A percentile compares a stretch with the other conserved stretches of the same genome.
Evolutionary conservation across 2,888 invertebrate species (phyloP).

Genomic region (Drosophila borealis): DNA sequence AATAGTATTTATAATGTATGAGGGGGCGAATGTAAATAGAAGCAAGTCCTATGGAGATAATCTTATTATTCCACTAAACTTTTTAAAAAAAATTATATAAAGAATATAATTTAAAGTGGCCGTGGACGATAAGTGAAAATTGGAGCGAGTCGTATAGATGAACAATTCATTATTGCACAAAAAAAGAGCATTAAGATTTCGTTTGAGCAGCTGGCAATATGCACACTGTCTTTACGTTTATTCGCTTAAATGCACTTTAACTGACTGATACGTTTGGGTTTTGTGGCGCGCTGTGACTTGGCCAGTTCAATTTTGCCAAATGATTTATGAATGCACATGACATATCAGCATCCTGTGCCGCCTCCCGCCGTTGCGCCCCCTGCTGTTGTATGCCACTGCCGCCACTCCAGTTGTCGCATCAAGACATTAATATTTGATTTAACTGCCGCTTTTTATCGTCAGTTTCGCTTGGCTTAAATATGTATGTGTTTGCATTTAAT

Average conservation of each 20-base stretch:
- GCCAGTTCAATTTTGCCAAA: constrained; percentile 74
- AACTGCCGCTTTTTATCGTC: constrained; percentile 36
- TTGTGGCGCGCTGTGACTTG: constrained; percentile 49
- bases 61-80: too few species aligned
- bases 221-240: constrained; percentile 17
- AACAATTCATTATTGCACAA: too few species aligned
- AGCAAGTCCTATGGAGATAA: too few species aligned
- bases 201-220: not conserved
- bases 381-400: constrained; percentile 9
- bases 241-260: constrained; percentile 48
- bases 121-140: too few species aligned
- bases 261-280: constrained; percentile 50
- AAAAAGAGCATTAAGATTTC: constrained; percentile 10
- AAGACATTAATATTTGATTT: constrained; percentile 72
- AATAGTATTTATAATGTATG: too few species aligned
- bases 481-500: constrained; percentile 63
- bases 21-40: too few species aligned
- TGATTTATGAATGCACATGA: constrained; percentile 84
- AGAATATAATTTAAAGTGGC: not conserved
- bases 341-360: constrained; percentile 83
- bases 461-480: constrained; percentile 48
- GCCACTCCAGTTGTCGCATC: constrained; percentile 56
- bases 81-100: not conserved
- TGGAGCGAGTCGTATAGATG: too few species aligned
- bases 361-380: constrained; percentile 27